These are phyloP conservation scores for Gerris lacustris DNA, from an alignment of 2,888 invertebrate species.

Conservation along the genomic window DNA sequence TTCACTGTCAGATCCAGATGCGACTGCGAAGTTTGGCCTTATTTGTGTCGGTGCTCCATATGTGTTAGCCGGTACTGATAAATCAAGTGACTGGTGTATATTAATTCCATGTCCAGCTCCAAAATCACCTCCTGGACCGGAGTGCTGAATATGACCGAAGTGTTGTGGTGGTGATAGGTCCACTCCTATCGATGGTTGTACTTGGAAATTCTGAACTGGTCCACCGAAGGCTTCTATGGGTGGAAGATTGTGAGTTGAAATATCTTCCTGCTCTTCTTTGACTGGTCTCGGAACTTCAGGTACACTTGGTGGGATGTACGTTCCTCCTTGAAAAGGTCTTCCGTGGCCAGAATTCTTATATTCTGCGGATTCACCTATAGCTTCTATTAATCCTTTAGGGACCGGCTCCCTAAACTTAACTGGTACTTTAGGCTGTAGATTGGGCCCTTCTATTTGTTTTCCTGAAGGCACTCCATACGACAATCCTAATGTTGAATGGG, in stretches of 20 bases:
- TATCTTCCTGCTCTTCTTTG: constrained; percentile 24
- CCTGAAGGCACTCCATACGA: constrained; percentile 31
- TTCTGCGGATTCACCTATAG: constrained; percentile 47
- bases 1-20: constrained; percentile 13
- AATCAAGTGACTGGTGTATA: constrained; percentile 17
- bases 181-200: constrained; percentile 22
- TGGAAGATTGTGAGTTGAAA: background rate
- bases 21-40: constrained; percentile 14
- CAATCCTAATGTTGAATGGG: constrained; percentile 24
- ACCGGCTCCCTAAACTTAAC: constrained; percentile 62
- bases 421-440: constrained; percentile 45
- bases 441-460: constrained; percentile 31
- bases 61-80: constrained; percentile 11
- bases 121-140: constrained; percentile 14
- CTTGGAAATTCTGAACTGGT: constrained; percentile 18
- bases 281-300: constrained; percentile 30
- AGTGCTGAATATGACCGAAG: constrained; percentile 10
- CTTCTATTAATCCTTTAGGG: constrained; percentile 54
- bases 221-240: constrained; percentile 9
- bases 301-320: constrained; percentile 33
- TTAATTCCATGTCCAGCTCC: constrained; percentile 7
- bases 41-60: constrained; percentile 18
- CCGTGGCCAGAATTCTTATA: constrained; percentile 45
- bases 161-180: constrained; percentile 26
- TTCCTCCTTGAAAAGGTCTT: constrained; percentile 33